Percentiles rank a stretch among this genome's conserved stretches.
Evolutionary conservation across 2,797 vertebrate species (phyloP).

Genomic region (Limnodromus scolopaceus): DNA sequence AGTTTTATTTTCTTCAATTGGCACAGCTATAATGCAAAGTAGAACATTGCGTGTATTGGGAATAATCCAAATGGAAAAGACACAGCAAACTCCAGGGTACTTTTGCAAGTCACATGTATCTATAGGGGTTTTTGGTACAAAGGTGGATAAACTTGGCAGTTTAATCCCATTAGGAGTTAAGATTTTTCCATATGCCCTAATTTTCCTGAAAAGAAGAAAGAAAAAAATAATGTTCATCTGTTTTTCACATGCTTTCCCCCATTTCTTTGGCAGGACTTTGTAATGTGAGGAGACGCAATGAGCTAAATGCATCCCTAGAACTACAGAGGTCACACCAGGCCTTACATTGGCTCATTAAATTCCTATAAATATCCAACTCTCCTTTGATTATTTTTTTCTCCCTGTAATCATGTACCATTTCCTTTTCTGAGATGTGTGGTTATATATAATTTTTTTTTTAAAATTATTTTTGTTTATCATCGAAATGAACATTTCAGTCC

Average conservation of each 20-base stretch:
- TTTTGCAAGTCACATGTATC: conserved; percentile 23
- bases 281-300: neutral
- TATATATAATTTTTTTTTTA: neutral
- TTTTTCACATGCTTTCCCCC: conserved; percentile 40
- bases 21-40: neutral
- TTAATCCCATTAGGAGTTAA: neutral
- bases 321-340: conserved; percentile 27
- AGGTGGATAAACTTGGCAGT: conserved; percentile 43
- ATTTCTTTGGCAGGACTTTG: conserved; percentile 10
- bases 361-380: neutral
- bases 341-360: neutral
- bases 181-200: conserved; percentile 55
- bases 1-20: conserved; percentile 40
- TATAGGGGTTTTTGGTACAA: conserved; percentile 1
- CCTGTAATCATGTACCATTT: neutral
- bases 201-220: conserved; percentile 63
- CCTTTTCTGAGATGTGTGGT: neutral
- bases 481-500: neutral
- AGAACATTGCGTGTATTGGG: neutral
- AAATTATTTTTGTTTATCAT: neutral
- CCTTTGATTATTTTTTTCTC: neutral
- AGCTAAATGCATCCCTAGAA: conserved; percentile 14
- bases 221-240: conserved; percentile 16
- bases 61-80: conserved; percentile 35
- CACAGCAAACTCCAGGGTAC: neutral